Percentiles rank a stretch among this genome's conserved stretches.
These are phyloP conservation scores for Eremobia ochroleuca DNA, from an alignment of 2,888 invertebrate species.

Conservation along the genomic window DNA sequence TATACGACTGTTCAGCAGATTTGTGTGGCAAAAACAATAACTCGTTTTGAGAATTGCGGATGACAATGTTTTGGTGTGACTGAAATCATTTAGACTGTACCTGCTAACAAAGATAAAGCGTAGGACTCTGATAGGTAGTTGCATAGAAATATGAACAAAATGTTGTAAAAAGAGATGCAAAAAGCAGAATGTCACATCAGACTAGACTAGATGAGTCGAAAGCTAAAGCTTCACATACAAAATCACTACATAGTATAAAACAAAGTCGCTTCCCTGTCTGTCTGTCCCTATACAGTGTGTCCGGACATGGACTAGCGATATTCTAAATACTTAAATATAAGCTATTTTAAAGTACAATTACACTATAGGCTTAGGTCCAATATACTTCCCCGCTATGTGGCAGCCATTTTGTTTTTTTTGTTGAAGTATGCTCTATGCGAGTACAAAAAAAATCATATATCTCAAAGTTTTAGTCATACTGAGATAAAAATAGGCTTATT, in stretches of 20 bases:
- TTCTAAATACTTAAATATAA: too few species aligned
- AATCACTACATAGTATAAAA: neutral
- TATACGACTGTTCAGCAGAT: conserved; percentile 44
- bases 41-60: conserved; percentile 9
- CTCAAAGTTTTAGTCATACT: too few species aligned
- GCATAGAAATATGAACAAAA: neutral
- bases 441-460: too few species aligned
- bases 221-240: conserved; percentile 21
- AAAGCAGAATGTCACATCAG: neutral
- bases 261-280: too few species aligned
- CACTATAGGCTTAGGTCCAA: too few species aligned
- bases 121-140: neutral
- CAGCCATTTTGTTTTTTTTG: too few species aligned
- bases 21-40: conserved; percentile 31
- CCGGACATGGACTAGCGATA: too few species aligned
- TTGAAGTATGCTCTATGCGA: too few species aligned
- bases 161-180: neutral
- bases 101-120: neutral
- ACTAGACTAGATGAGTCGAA: neutral
- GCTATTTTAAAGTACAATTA: too few species aligned
- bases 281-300: too few species aligned
- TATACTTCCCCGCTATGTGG: too few species aligned
- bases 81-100: neutral
- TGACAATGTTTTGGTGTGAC: neutral
- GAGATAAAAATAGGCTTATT: too few species aligned